These are phyloP conservation scores for Cordilura impudica DNA, from an alignment of 2,888 invertebrate species.

Conservation along the genomic window DNA sequence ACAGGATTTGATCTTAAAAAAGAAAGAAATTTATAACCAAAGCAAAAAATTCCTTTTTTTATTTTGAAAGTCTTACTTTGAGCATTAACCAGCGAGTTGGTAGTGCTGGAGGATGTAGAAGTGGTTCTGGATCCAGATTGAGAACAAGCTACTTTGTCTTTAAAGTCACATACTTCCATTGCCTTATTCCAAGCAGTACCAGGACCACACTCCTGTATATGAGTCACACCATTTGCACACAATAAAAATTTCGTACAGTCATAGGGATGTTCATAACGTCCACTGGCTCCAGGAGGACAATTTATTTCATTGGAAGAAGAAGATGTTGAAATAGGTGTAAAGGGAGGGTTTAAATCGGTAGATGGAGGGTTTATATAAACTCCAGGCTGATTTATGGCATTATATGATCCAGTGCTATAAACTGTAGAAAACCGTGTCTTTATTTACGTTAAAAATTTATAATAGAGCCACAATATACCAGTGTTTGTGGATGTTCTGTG, in stretches of 20 bases:
- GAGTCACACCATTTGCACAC: conserved; percentile 80
- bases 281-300: conserved; percentile 79
- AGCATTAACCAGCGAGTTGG: neutral
- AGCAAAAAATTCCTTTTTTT: no score
- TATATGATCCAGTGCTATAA: neutral
- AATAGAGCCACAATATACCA: neutral
- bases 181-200: conserved; percentile 81
- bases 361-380: neutral
- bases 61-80: conserved; percentile 45
- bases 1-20: conserved; percentile 66
- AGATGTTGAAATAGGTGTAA: neutral
- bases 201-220: conserved; percentile 80
- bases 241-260: conserved; percentile 82
- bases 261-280: conserved; percentile 80
- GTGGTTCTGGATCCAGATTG: neutral
- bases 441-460: neutral
- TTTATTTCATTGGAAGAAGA: conserved; percentile 60
- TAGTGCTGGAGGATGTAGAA: neutral
- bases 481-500: conserved; percentile 3
- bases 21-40: neutral
- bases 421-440: neutral
- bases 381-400: neutral
- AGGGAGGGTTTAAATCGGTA: conserved; percentile 5
- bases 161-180: conserved; percentile 80
- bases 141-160: conserved; percentile 79